phyloP scores from a whole-genome alignment of 1,140 invertebrate species.

The Apis cerana region DNA sequence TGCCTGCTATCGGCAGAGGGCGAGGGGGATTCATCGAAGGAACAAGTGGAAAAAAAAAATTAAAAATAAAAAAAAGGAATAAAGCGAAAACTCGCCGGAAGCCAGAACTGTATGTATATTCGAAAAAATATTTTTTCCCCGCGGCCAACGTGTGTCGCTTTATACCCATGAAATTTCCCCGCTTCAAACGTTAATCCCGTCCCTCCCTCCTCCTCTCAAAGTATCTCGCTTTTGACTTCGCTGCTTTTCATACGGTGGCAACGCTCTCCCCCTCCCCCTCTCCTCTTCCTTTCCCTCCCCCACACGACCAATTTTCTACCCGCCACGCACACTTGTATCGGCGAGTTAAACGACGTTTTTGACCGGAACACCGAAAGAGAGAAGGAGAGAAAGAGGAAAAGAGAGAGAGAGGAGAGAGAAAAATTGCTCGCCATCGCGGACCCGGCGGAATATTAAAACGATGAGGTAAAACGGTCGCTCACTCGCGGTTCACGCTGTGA shows the following conservation, averaged over 20 bases:
- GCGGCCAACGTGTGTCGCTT: conserved; percentile 11
- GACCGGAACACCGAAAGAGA: conserved; percentile 14
- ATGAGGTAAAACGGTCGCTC: neutral
- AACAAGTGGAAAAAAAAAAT: neutral
- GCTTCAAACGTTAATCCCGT: conserved; percentile 49
- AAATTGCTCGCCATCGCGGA: neutral
- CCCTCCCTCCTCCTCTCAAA: conserved; percentile 3
- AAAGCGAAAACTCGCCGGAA: neutral
- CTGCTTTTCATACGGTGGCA: conserved; percentile 46
- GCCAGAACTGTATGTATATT: neutral
- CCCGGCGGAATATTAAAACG: conserved; percentile 53
- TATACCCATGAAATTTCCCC: conserved; percentile 35
- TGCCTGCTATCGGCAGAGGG: too few species aligned
- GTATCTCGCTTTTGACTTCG: conserved; percentile 42
- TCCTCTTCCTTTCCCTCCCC: neutral
- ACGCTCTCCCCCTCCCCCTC: too few species aligned
- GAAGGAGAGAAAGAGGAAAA: neutral
- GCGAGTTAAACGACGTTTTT: conserved; percentile 56
- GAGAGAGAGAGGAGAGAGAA: neutral
- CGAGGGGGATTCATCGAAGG: neutral
- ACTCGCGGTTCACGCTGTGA: neutral
- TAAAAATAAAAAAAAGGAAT: neutral
- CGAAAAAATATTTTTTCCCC: conserved; percentile 20
- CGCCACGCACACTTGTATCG: conserved; percentile 51
- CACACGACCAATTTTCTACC: conserved; percentile 52